Evolutionary conservation across 2,888 invertebrate species (phyloP).

Genomic region (Urechis unicinctus): DNA sequence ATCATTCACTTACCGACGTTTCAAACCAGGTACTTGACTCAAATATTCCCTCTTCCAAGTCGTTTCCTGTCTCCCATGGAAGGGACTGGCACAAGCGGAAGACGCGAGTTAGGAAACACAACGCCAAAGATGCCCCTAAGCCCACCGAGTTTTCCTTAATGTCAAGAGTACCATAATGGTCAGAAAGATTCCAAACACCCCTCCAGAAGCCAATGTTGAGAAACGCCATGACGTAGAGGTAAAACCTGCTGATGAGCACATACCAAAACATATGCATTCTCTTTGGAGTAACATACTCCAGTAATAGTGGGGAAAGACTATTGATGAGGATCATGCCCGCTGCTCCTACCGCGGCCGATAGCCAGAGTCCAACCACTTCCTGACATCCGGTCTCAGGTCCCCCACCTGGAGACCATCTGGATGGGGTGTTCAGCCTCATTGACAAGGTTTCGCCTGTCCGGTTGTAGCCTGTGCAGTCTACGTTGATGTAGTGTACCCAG

Average conservation of each 20-base stretch:
- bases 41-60: too few species aligned
- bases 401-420: not conserved
- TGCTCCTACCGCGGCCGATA: not conserved
- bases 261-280: not conserved
- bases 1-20: too few species aligned
- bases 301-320: conserved; percentile 1
- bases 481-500: not conserved
- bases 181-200: not conserved
- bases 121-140: not conserved
- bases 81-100: too few species aligned
- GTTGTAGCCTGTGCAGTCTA: not conserved
- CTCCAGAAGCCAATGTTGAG: not conserved
- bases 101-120: too few species aligned
- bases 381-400: not conserved
- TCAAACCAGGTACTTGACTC: too few species aligned
- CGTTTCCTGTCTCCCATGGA: too few species aligned
- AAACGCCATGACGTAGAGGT: not conserved
- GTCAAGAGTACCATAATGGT: not conserved
- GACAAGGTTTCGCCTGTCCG: not conserved
- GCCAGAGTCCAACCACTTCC: not conserved
- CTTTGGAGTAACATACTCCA: not conserved
- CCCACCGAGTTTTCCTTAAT: not conserved
- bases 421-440: not conserved
- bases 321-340: not conserved
- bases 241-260: not conserved